phyloP scores from a whole-genome alignment of 2,797 vertebrate species.

The Fratercula arctica region DNA sequence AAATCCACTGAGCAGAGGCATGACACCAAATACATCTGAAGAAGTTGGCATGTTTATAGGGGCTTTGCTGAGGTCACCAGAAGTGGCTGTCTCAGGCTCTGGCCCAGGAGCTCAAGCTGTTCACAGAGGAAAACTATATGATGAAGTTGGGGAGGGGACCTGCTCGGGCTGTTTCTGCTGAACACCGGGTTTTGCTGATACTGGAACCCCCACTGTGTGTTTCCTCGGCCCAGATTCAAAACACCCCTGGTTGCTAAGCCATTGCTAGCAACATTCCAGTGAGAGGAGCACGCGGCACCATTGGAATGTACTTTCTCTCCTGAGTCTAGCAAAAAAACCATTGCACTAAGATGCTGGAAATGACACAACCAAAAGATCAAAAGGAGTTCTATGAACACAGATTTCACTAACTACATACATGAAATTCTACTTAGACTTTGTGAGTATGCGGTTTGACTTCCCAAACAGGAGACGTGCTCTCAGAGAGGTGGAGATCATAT shows the following conservation, averaged over 20 bases:
- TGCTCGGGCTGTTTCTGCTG: background rate
- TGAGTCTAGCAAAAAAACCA: background rate
- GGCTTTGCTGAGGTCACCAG: background rate
- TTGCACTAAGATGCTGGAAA: background rate
- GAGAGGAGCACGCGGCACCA: accelerated
- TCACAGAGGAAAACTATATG: background rate
- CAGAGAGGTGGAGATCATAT: background rate
- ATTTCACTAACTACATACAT: background rate
- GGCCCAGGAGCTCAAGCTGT: background rate
- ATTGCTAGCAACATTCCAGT: background rate
- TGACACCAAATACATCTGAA: accelerated
- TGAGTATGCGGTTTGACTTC: background rate
- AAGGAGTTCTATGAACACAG: background rate
- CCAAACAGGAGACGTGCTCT: background rate
- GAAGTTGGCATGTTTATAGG: accelerated
- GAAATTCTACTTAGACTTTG: background rate
- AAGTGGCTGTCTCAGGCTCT: accelerated
- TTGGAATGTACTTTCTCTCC: background rate
- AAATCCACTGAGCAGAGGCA: background rate
- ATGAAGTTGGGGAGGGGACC: background rate
- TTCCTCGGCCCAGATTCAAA: background rate
- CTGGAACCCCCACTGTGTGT: background rate
- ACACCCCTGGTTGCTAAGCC: background rate
- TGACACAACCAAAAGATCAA: background rate
- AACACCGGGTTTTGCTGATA: background rate